Evolutionary conservation across 1,140 invertebrate genomes (phyloP), one percentile per base, ranked within the genome.

Genomic region (Pseudomyrmex concolor): DNA sequence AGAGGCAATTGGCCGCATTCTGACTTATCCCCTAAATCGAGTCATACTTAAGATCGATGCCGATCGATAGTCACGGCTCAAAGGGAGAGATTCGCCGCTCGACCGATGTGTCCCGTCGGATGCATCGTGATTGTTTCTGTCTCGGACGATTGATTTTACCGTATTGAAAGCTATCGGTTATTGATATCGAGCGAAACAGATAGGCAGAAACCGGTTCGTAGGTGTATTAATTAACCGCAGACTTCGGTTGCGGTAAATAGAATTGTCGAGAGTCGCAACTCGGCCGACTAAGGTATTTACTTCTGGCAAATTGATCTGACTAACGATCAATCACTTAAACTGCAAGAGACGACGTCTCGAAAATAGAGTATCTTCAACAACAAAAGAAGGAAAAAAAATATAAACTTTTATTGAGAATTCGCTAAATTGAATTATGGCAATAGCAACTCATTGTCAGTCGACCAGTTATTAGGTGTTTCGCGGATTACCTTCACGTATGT

Each of bases 141-240:
- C 74, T n/a, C 48, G 15, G 12, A 34, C 43, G 19, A 80, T 70
- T 80, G 66, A 59, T 71, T 70, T 50, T 17, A 66, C 54, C 19
- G 4, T 59, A 71, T 48, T 17, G 67, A 80, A 80, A 80, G 76
- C 71, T 71, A 70, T 71, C 66, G 76, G 43, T 59, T 80, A 80
- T 80, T 71, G 76, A 71, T 50, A 48, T 50, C 22, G 54, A 71
- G 8, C 48, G 66, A 80, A 80, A 71, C 34, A 34, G 34, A 22
- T 22, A 22, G 7, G 54, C 2, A 19, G 12, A 25, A 15, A n/a
- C 8, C 3, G 22, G 50, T 55, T 70, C 34, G 67, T 70, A 70
- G 76, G 43, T 60, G 66, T 50, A 71, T 71, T 80, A 60, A 80
- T 71, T 71, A 71, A 19, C 55, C 66, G 54, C 51, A 12, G 7